Evolutionary conservation across 2,113 vertebrate genomes (phyloP).

Genomic region (Dasypus novemcinctus): DNA sequence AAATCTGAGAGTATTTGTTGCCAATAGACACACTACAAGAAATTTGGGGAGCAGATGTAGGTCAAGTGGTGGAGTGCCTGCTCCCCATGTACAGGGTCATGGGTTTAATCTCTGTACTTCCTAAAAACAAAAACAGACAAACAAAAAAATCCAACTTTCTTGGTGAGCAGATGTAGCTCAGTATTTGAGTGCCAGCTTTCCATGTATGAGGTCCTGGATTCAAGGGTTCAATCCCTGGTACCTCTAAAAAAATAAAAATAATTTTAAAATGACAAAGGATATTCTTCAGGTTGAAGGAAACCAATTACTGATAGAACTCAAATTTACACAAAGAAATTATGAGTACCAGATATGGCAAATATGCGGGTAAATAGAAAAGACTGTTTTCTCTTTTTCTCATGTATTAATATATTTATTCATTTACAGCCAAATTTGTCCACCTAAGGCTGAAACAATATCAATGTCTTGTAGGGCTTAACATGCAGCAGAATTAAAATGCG

Average conservation of each 20-base stretch:
- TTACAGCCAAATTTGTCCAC: not conserved
- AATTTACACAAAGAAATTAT: not conserved
- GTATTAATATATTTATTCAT: not conserved
- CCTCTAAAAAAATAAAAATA: no score
- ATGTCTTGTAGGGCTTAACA: not conserved
- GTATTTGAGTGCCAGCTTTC: no score
- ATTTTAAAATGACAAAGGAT: no score
- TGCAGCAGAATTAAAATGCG: not conserved
- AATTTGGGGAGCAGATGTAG: no score
- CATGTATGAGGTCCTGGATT: no score
- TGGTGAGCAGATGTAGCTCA: no score
- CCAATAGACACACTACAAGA: not conserved
- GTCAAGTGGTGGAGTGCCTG: no score
- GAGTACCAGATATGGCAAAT: not conserved
- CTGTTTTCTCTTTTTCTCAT: not conserved
- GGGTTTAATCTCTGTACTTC: no score
- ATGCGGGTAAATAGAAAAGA: not conserved
- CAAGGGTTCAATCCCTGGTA: no score
- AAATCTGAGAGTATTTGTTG: not conserved
- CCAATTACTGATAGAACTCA: not conserved
- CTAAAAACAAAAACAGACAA: no score
- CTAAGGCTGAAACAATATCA: not conserved
- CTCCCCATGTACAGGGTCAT: no score
- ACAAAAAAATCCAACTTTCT: no score
- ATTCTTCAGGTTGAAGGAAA: not conserved